Evolutionary conservation across 1,140 invertebrate species (phyloP), one percentile per base, ranked within the genome.

Genomic region (Saccostrea glomerata): DNA sequence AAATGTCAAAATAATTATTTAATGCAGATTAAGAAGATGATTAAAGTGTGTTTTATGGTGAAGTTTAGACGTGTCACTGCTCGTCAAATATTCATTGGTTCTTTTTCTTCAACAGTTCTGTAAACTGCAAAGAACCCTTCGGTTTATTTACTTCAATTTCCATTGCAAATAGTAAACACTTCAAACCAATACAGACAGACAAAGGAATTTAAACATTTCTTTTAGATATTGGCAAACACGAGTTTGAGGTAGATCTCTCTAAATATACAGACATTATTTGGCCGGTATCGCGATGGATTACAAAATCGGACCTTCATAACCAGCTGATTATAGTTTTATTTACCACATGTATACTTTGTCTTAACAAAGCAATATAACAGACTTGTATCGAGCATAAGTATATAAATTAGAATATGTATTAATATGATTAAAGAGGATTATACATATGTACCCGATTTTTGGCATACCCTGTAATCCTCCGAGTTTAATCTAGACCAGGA

Each of bases 1-100:
- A 77, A 77, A 77, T 77, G 70, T 77, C 70, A 13, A 77, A 77
- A 77, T 77, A 77, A 77, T 77, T 77, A 77, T 77, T 77, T 77
- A 77, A 77, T 77, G 70, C 70, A 77, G 70, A 77, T 77, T 77
- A 77, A 36, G 70, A 30, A 11, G 70, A 77, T 36, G 70, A 77
- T 77, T 77, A 77, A 77, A 77, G 58, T 20, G 58, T 63, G n/a
- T 63, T 63, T 63, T 63, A 20, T 63, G 70, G 15, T 77, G 30
- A 77, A 77, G 30, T 30, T 77, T 77, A 23, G 70, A 77, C 70
- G 25, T 77, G 70, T 77, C 25, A 17, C 23, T 77, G 70, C 70
- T 36, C 25, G 70, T 77, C 15, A 77, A 17, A 77, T 77, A 30
- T 77, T 15, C 70, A 77, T 12, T 15, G 13, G 70, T 77, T 77